Conservation (phyloP, 2,888 invertebrate genomes). For the Megastigmus dorsalis region DNA sequence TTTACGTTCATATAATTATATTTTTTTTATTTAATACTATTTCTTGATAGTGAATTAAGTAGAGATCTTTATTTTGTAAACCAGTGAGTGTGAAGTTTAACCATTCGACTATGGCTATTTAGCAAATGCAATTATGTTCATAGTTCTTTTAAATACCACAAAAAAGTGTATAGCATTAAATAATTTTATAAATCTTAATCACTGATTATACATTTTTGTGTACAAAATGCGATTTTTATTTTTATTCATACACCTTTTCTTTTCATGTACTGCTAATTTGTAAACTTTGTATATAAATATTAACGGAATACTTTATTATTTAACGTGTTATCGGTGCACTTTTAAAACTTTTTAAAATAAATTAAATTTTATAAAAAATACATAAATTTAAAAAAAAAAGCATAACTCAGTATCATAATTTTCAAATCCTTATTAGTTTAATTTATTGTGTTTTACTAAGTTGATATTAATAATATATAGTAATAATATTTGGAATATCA, state of each 20-base stretch:
- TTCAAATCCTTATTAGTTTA: slow-evolving; percentile 50
- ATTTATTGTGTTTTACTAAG: slow-evolving; percentile 43
- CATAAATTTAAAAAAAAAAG: slow-evolving; percentile 31
- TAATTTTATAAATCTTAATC: slow-evolving; percentile 32
- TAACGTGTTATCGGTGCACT: slow-evolving; percentile 25
- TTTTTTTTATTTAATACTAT: slow-evolving; percentile 39
- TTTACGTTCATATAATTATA: slow-evolving; percentile 21
- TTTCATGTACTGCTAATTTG: slow-evolving; percentile 62
- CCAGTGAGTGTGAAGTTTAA: slow-evolving; percentile 1
- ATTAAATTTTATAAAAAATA: slow-evolving; percentile 37
- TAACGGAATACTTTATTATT: slow-evolving; percentile 59
- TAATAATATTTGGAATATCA: slow-evolving; percentile 50
- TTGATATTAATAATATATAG: slow-evolving; percentile 37
- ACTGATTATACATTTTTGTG: slow-evolving; percentile 29
- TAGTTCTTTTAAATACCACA: slow-evolving; percentile 24
- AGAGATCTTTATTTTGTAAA: slow-evolving; percentile 34
- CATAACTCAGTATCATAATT: slow-evolving; percentile 34
- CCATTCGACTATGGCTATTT: slow-evolving; percentile 12
- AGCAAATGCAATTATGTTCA: slow-evolving; percentile 11
- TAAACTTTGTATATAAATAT: slow-evolving; percentile 69
- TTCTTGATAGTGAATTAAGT: slow-evolving; percentile 1
- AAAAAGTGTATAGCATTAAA: slow-evolving; percentile 20
- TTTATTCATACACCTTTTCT: slow-evolving; percentile 44
- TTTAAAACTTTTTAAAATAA: slow-evolving; percentile 38
- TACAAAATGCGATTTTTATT: slow-evolving; percentile 34